Base-by-base conservation (phyloP, 2,888 invertebrate genomes). In the Cinara cedri region DNA sequence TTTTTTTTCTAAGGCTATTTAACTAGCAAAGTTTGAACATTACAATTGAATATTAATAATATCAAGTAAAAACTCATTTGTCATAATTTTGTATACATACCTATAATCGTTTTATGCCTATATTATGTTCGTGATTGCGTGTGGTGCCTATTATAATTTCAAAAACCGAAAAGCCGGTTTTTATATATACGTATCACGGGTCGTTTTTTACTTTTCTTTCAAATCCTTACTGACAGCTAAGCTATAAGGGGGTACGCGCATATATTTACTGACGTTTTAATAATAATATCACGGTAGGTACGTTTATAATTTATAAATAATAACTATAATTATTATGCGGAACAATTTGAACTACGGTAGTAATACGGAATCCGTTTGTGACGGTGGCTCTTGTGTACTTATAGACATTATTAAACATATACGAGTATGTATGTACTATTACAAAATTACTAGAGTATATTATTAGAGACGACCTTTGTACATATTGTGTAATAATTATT, bases 251-350 rank as follows among this genome's bases (percentile, higher is more conserved):
- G 34, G 74, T 51, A 34, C 6, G 6, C 34, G 19, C 21, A n/a
- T 24, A 65, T 49, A 24, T 55, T 65, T 65, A 54, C 11, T 66
- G 34, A 75, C 54, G 24, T 65, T 65, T 54, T 66, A 66, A 75
- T 75, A 63, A 74, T 51, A 51, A 51, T 63, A 54, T 14, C 19
- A 34, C 34, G 34, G 21, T 72, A 49, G 34, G 21, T 72, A 49
- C 34, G 62, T 13, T 13, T 26, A 49, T 62, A 72, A 62, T n/a
- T 13, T 26, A 49, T 62, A 72, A 62, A 62, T 51, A 51, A 74
- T 34, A 62, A 19, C 49, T 19, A 62, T 75, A 54, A 75, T 16
- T 9, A 24, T n/a, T 44, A 57, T 26, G 14, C 14, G 55, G n/a
- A 55, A 19, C 3, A 0, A 19, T 24, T 65, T 54, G 24, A 66